phyloP scores from a whole-genome alignment of 2,888 invertebrate species.

The Linyphia triangularis region DNA sequence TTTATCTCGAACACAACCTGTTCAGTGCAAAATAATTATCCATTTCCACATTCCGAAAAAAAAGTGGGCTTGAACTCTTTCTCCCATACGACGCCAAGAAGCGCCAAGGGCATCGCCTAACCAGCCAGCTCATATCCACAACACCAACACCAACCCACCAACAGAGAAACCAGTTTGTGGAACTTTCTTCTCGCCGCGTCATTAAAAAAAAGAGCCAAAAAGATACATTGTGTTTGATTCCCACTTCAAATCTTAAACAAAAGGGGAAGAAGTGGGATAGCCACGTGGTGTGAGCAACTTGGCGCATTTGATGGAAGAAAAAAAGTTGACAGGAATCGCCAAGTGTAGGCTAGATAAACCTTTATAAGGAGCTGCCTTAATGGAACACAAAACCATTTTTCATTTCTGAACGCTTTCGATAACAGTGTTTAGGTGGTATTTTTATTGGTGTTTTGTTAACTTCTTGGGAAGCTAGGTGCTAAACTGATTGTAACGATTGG shows the following conservation, averaged over 20 bases:
- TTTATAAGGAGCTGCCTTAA: not conserved
- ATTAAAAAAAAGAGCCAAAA: not conserved
- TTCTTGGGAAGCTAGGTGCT: too few relatives aligned
- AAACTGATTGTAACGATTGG: too few relatives aligned
- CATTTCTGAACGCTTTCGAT: not conserved
- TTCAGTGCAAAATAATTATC: too few relatives aligned
- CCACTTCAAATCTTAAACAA: not conserved
- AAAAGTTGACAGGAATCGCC: not conserved
- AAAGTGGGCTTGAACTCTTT: too few relatives aligned
- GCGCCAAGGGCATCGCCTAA: too few relatives aligned
- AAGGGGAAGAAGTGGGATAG: not conserved
- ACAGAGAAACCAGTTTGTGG: not conserved
- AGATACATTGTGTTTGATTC: not conserved
- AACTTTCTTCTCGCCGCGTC: not conserved
- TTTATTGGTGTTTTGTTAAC: not conserved
- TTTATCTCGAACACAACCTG: too few relatives aligned
- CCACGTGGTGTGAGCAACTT: too few relatives aligned
- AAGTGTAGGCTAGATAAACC: not conserved
- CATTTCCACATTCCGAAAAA: too few relatives aligned
- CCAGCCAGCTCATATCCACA: not conserved
- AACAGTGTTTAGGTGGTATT: not conserved
- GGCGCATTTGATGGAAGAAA: not conserved
- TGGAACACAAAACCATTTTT: not conserved
- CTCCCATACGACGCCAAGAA: too few relatives aligned
- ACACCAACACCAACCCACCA: not conserved